phyloP scores from a whole-genome alignment of 1,140 invertebrate genomes.

The Zaprionus ornatus region DNA sequence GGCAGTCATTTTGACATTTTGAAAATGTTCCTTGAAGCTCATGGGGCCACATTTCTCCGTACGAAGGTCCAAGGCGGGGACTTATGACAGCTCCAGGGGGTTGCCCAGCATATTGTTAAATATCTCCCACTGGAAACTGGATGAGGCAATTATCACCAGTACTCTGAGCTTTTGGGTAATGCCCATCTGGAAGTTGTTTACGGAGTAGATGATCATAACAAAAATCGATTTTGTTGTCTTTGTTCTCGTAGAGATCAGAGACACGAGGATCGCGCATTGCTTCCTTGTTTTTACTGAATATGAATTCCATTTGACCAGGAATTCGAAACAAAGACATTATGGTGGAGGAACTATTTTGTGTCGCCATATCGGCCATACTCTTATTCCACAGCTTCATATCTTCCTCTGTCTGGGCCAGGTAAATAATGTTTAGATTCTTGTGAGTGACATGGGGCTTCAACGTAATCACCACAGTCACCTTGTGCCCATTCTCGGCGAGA shows the following conservation, averaged over 20 bases:
- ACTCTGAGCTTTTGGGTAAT: slow-evolving; percentile 63
- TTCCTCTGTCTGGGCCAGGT: slow-evolving; percentile 23
- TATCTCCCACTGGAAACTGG: slow-evolving; percentile 32
- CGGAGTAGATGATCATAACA: slow-evolving; percentile 57
- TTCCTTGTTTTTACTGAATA: slow-evolving; percentile 36
- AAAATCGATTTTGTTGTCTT: slow-evolving; percentile 61
- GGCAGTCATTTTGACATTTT: no score
- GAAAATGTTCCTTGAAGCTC: slow-evolving; percentile 38
- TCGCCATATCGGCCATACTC: slow-evolving; percentile 21
- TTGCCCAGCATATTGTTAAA: slow-evolving; percentile 46
- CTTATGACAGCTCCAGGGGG: slow-evolving; percentile 49
- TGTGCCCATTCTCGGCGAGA: slow-evolving; percentile 66
- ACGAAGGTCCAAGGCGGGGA: slow-evolving; percentile 27
- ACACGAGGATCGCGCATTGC: slow-evolving; percentile 36
- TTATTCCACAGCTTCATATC: neutral
- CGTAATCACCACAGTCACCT: slow-evolving; percentile 63
- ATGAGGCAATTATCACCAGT: slow-evolving; percentile 46
- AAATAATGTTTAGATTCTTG: slow-evolving; percentile 45
- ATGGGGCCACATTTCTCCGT: slow-evolving; percentile 14
- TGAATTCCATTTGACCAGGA: slow-evolving; percentile 15
- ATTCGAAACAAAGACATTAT: slow-evolving; percentile 15
- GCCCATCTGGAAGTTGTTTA: slow-evolving; percentile 62
- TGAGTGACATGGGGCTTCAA: slow-evolving; percentile 53
- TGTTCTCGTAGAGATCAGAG: slow-evolving; percentile 58
- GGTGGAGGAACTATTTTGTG: slow-evolving; percentile 34